A percentile compares a stretch with the other conserved stretches of the same genome.
phyloP scores from a whole-genome alignment of 2,113 vertebrate species.

The Macroglossus sobrinus region DNA sequence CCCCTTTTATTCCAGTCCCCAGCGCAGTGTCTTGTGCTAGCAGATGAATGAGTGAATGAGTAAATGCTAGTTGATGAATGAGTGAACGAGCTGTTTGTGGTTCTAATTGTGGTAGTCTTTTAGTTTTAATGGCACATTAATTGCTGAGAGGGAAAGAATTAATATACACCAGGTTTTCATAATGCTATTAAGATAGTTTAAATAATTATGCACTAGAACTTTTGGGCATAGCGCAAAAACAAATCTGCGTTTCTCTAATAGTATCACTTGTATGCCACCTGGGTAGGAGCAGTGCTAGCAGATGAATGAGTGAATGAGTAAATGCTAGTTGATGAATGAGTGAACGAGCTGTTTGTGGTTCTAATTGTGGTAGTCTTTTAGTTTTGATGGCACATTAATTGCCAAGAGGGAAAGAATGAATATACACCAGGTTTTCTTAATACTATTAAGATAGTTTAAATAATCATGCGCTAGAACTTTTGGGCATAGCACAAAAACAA shows the following conservation, averaged over 20 bases:
- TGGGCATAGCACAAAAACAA: not conserved
- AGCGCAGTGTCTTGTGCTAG: not conserved
- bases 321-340: not conserved
- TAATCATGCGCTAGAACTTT: not conserved
- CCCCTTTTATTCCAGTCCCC: not conserved
- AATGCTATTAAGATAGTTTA: not conserved
- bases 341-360: not conserved
- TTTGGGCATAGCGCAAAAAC: not conserved
- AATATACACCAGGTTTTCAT: not conserved
- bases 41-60: not conserved
- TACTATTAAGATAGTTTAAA: not conserved
- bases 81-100: not conserved
- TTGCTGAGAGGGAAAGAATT: not conserved
- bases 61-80: not conserved
- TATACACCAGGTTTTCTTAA: not conserved
- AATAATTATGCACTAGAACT: not conserved
- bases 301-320: not conserved
- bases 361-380: not conserved
- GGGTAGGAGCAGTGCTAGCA: not conserved
- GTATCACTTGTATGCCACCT: not conserved
- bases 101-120: not conserved
- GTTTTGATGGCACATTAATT: not conserved
- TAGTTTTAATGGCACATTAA: not conserved
- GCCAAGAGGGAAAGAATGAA: not conserved
- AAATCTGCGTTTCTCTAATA: not conserved